phyloP scores from a whole-genome alignment of 2,888 invertebrate genomes.

The Stenichneumon culpator region DNA sequence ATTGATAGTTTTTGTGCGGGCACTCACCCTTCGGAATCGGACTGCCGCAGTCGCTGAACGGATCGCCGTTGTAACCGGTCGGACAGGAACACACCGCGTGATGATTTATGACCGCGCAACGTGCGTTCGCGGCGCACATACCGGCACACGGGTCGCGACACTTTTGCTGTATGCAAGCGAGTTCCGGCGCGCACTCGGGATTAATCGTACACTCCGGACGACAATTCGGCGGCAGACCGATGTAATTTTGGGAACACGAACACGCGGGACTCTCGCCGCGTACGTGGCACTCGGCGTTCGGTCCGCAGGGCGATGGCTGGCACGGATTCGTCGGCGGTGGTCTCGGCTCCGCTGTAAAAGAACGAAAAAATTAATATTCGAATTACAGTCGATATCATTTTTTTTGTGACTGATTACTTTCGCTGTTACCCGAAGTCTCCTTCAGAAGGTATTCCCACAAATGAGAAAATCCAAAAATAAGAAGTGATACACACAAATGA shows the following conservation, averaged over 20 bases:
- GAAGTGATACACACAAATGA: too few species aligned
- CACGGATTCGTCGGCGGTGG: constrained; percentile 85
- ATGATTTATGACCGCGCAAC: constrained; percentile 87
- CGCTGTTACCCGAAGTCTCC: too few species aligned
- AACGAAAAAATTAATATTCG: constrained; percentile 13
- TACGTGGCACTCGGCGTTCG: constrained; percentile 87
- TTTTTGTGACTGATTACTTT: too few species aligned
- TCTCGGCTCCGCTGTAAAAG: constrained; percentile 70
- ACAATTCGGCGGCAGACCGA: constrained; percentile 87
- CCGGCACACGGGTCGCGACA: constrained; percentile 88
- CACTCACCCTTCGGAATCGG: constrained; percentile 80
- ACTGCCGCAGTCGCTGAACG: constrained; percentile 85
- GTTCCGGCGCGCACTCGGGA: constrained; percentile 86
- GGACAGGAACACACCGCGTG: constrained; percentile 87
- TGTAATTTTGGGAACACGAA: constrained; percentile 87
- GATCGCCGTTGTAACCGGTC: constrained; percentile 87
- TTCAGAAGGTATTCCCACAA: too few species aligned
- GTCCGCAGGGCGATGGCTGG: constrained; percentile 87
- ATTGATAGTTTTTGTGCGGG: neutral
- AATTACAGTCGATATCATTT: too few species aligned
- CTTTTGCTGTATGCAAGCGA: constrained; percentile 88
- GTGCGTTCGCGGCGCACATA: constrained; percentile 86
- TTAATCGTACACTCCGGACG: constrained; percentile 88
- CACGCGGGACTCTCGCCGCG: constrained; percentile 87
- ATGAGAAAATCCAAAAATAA: too few species aligned